phyloP scores from a whole-genome alignment of 2,797 vertebrate genomes.

The Amphiprion clarkii region DNA sequence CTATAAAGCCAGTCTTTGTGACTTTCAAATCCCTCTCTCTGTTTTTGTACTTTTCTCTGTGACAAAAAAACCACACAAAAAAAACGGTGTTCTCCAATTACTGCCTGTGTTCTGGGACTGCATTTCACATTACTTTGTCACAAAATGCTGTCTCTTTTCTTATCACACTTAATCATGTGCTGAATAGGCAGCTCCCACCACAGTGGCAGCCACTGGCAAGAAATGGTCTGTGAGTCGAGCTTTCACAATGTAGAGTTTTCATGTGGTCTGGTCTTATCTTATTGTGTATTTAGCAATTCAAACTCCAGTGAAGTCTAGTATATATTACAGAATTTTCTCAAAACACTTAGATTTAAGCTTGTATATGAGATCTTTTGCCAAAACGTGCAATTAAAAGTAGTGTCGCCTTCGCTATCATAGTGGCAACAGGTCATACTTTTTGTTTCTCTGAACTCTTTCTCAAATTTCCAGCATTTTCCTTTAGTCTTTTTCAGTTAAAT shows the following conservation, averaged over 20 bases:
- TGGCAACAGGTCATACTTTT: not conserved
- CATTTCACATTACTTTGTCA: slow-evolving; percentile 46
- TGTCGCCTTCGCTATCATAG: not conserved
- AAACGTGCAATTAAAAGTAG: slow-evolving; percentile 33
- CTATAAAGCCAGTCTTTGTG: not conserved
- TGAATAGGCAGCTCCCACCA: slow-evolving; percentile 22
- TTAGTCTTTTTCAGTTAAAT: slow-evolving; percentile 23
- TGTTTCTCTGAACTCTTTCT: not conserved
- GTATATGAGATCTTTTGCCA: not conserved
- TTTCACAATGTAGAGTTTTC: not conserved
- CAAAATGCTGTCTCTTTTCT: slow-evolving; percentile 42
- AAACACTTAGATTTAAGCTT: not conserved
- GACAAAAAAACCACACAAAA: not conserved
- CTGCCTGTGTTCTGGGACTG: not conserved
- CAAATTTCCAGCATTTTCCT: slow-evolving; percentile 13
- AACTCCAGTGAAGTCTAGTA: no score
- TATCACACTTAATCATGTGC: slow-evolving; percentile 50
- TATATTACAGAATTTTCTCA: no score
- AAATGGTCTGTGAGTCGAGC: slow-evolving; percentile 12
- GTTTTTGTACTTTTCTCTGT: slow-evolving; percentile 7
- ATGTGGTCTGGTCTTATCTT: not conserved
- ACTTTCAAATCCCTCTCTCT: not conserved
- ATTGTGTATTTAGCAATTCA: no score
- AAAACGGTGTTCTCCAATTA: not conserved
- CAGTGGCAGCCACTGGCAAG: slow-evolving; percentile 13